A percentile compares a stretch with the other conserved stretches of the same genome.
Conservation (phyloP, 2,113 vertebrate species). For the Perccottus glenii region DNA sequence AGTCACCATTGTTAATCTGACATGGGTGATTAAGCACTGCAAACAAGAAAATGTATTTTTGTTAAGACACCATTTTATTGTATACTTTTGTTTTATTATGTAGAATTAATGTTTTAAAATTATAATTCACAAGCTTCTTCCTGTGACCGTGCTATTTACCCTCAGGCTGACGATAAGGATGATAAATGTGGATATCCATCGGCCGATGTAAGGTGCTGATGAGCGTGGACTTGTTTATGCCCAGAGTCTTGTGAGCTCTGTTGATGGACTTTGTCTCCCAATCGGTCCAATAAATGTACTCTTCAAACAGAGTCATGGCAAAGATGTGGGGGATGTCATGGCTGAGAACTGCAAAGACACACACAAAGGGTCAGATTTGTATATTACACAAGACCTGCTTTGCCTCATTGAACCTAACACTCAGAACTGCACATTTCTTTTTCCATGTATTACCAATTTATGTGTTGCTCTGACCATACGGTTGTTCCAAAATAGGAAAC, state of each 20-base stretch:
- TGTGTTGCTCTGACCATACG: constrained; percentile 32
- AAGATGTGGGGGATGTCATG: constrained; percentile 99
- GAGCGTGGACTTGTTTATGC: constrained; percentile 88
- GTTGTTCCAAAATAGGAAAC: constrained; percentile 23
- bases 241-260: constrained; percentile 91
- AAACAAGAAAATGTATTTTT: constrained; percentile 5
- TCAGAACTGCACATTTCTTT: constrained; percentile 30
- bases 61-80: background rate
- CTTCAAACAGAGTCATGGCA: constrained; percentile 95
- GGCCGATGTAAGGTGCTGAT: constrained; percentile 96
- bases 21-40: constrained; percentile 93
- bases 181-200: constrained; percentile 98
- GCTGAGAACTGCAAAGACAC: constrained; percentile 83
- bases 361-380: background rate
- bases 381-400: constrained; percentile 35
- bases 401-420: constrained; percentile 50
- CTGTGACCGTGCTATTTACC: constrained; percentile 35
- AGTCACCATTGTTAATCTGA: constrained; percentile 90
- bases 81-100: background rate
- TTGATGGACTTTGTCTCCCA: constrained; percentile 99
- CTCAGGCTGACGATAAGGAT: constrained; percentile 89
- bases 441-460: constrained; percentile 16
- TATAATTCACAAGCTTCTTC: no score
- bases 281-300: constrained; percentile 98
- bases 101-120: background rate